phyloP scores from a whole-genome alignment of 23 tunicate species.

The Corella eumyota region DNA sequence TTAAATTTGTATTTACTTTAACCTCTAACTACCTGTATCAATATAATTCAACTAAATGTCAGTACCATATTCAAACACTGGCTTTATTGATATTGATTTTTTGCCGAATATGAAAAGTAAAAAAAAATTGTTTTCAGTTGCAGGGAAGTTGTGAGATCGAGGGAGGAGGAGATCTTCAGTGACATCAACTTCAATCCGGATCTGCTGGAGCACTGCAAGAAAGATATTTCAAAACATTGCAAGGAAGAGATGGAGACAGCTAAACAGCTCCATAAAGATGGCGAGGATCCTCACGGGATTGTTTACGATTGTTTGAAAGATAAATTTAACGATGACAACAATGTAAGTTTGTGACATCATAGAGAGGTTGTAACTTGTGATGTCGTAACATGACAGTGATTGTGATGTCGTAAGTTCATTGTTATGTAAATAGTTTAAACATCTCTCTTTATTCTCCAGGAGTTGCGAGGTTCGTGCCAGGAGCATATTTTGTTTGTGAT shows the following conservation, averaged over 20 bases:
- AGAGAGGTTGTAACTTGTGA: not conserved
- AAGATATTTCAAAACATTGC: constrained; percentile 51
- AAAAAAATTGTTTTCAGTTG: too few relatives aligned
- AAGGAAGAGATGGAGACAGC: constrained; percentile 6
- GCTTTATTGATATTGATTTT: too few relatives aligned
- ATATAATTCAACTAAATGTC: too few relatives aligned
- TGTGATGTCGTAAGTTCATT: not conserved
- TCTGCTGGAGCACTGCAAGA: constrained; percentile 30
- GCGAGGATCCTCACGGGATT: constrained; percentile 49
- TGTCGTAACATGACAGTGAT: not conserved
- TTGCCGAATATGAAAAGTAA: too few relatives aligned
- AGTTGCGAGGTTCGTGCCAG: constrained; percentile 23
- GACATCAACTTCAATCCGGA: constrained; percentile 67
- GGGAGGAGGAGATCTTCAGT: constrained; percentile 56
- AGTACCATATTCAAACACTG: too few relatives aligned
- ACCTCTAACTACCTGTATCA: too few relatives aligned
- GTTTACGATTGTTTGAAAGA: constrained; percentile 50
- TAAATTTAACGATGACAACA: not conserved
- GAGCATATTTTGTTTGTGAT: constrained; percentile 40
- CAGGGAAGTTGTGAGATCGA: constrained; percentile 29
- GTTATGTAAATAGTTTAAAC: too few relatives aligned
- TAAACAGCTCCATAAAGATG: constrained; percentile 20
- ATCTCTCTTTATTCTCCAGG: too few relatives aligned
- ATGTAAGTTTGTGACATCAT: constrained; percentile 2
- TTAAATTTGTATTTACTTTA: too few relatives aligned